Evolutionary conservation across 2,797 vertebrate genomes (phyloP).

Genomic region (Danio kyathit): DNA sequence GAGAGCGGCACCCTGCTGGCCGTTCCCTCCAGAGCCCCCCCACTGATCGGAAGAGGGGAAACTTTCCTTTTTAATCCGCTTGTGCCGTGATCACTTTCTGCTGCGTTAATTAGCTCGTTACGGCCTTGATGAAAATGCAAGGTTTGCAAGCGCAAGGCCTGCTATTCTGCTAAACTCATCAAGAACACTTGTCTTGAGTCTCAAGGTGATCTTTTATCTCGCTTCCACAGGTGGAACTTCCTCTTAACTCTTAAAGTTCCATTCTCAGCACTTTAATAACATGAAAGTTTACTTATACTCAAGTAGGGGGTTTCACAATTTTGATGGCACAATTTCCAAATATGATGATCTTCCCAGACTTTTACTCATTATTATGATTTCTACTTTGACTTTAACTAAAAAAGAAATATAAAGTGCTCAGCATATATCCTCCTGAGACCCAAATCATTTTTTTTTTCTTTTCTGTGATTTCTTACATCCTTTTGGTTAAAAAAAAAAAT

Average conservation of each 20-base stretch:
- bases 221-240: conserved; percentile 25
- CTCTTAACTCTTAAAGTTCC: conserved; percentile 9
- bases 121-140: conserved; percentile 79
- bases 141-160: conserved; percentile 69
- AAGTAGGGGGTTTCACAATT: background rate
- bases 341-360: background rate
- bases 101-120: conserved; percentile 78
- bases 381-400: too few relatives aligned
- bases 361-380: too few relatives aligned
- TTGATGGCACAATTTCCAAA: background rate
- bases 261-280: background rate
- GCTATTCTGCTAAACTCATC: conserved; percentile 72
- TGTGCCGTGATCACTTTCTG: conserved; percentile 78
- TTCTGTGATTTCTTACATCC: too few relatives aligned
- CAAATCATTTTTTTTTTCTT: too few relatives aligned
- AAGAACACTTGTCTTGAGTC: conserved; percentile 71
- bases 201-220: conserved; percentile 58
- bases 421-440: too few relatives aligned
- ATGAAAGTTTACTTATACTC: background rate
- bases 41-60: conserved; percentile 77
- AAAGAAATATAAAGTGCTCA: too few relatives aligned
- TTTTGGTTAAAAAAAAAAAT: too few relatives aligned
- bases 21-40: conserved; percentile 88
- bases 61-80: conserved; percentile 74
- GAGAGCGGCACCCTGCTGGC: conserved; percentile 91